Evolutionary conservation across 2,888 invertebrate genomes (phyloP).

Genomic region (Eilema depressum): DNA sequence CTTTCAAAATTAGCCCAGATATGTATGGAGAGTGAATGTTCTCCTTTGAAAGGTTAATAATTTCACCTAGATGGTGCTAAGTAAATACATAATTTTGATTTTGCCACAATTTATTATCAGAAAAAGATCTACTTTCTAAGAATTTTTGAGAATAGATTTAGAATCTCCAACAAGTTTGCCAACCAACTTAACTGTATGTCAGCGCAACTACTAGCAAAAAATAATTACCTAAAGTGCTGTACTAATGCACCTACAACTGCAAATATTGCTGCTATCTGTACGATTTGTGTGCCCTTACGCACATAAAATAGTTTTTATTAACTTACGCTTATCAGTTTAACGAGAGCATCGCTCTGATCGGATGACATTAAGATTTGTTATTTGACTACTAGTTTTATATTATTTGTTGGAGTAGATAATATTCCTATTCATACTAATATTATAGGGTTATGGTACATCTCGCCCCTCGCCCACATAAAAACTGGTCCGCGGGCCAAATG

Average conservation of each 20-base stretch:
- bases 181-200: constrained; percentile 7
- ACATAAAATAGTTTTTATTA: constrained; percentile 67
- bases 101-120: no score
- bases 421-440: no score
- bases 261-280: constrained; percentile 63
- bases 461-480: no score
- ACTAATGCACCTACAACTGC: constrained; percentile 57
- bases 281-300: constrained; percentile 62
- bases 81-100: no score
- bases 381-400: constrained; percentile 50
- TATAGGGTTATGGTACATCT: no score
- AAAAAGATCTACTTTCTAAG: no score
- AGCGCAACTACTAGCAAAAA: constrained; percentile 31
- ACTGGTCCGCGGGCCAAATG: no score
- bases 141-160: no score
- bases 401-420: constrained; percentile 35
- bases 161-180: constrained; percentile 12
- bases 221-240: constrained; percentile 54
- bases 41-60: no score
- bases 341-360: constrained; percentile 45
- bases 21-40: no score
- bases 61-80: no score
- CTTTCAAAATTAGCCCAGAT: no score
- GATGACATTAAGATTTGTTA: constrained; percentile 51
- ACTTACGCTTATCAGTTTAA: constrained; percentile 50